A percentile compares a stretch with the other conserved stretches of the same genome.
Conservation (phyloP, 2,113 vertebrate species). For the Rafetus swinhoei region DNA sequence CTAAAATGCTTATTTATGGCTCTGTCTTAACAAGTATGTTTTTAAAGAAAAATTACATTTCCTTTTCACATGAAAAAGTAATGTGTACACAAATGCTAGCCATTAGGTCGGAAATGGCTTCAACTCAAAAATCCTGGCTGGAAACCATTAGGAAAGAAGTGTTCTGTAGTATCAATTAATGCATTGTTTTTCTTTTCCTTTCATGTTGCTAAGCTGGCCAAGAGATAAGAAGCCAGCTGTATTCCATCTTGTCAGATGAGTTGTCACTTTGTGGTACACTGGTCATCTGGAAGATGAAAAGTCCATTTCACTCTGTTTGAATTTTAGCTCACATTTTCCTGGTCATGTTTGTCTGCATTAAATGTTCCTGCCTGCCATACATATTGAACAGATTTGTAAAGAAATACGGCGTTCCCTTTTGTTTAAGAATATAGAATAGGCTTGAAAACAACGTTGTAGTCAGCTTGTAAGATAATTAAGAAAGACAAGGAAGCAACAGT, state of each 20-base stretch:
- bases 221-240: constrained; percentile 70
- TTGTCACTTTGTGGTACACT: constrained; percentile 21
- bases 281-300: constrained; percentile 60
- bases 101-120: constrained; percentile 69
- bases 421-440: neutral
- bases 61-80: constrained; percentile 68
- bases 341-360: constrained; percentile 16
- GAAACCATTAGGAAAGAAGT: constrained; percentile 71
- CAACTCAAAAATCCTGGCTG: constrained; percentile 66
- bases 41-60: constrained; percentile 66
- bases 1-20: neutral
- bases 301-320: constrained; percentile 17
- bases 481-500: neutral
- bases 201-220: constrained; percentile 68
- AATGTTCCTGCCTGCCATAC: neutral
- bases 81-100: constrained; percentile 66
- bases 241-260: constrained; percentile 71
- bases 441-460: neutral
- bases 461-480: neutral
- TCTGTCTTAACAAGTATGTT: constrained; percentile 59
- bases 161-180: constrained; percentile 66
- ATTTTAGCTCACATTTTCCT: constrained; percentile 45
- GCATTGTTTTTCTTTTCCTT: constrained; percentile 70
- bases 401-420: neutral
- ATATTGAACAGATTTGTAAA: neutral